Evolutionary conservation across 2,113 vertebrate species (phyloP).

Genomic region (Neotoma lepida): DNA sequence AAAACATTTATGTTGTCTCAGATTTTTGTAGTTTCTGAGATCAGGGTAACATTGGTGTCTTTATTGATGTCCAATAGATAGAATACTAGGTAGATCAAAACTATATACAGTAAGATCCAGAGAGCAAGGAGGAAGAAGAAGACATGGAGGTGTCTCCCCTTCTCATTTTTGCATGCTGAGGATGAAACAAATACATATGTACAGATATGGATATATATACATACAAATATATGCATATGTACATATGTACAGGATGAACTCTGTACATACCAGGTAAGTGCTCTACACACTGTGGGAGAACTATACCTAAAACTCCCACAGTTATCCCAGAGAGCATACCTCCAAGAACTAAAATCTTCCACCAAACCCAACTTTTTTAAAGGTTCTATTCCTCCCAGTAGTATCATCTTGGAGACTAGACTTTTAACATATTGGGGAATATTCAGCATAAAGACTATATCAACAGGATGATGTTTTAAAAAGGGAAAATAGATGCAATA

Average conservation of each 20-base stretch:
- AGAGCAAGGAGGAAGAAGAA: neutral
- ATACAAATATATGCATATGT: too few relatives aligned
- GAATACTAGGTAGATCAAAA: accelerated
- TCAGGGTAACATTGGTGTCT: neutral
- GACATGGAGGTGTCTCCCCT: neutral
- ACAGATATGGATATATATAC: too few relatives aligned
- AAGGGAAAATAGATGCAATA: neutral
- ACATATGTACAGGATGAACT: neutral
- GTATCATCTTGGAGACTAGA: neutral
- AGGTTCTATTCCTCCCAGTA: neutral
- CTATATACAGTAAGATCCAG: neutral
- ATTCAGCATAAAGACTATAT: neutral
- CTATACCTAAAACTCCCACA: neutral
- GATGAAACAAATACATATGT: neutral
- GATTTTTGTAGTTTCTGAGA: neutral
- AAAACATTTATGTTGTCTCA: neutral
- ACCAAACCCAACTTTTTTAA: neutral
- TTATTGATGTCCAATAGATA: neutral
- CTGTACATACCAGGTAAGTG: neutral
- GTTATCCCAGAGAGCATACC: neutral
- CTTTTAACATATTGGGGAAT: too few relatives aligned
- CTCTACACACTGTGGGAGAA: neutral
- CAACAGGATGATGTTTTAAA: neutral
- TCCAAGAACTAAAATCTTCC: neutral
- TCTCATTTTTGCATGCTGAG: neutral